Base-by-base conservation (phyloP, 92 coral and sea anemone species). In the Blastomussa wellsi region DNA sequence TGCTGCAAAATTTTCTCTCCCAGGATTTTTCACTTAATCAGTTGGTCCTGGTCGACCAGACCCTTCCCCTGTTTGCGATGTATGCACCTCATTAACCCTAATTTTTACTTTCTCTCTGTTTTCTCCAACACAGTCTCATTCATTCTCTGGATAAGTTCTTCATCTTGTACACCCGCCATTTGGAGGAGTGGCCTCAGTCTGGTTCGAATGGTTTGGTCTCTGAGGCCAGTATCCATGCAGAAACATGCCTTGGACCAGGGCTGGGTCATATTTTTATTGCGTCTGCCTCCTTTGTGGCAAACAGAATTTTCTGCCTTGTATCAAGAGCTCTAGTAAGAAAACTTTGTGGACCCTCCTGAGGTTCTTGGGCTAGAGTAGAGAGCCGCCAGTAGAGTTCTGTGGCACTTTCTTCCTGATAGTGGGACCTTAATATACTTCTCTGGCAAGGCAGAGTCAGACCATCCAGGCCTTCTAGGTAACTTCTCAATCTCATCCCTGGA, bases 101-200 rank as follows among this genome's bases (percentile, higher is more conserved):
- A 5, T 19, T 51, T 76, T 47, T 44, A 76, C 29, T 52, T 76
- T 36, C 91, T 74, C 51, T 93, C 91, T n/a, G 48, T 82, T 80
- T 93, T 91, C n/a, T 90, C 86, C 33, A 86, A 83, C 2, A 86
- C 90, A 9, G 90, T 87, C 3, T 5, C 82, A 76, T 85, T 93
- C 57, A 86, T 44, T 74, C 74, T 62, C 57, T 90, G 84, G 12
- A 77, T 79, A 5, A 81, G 32, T 22, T 38, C 48, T 64, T 86
- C 84, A 67, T 90, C 90, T 4, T 79, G 65, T 15, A 86, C 87
- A 24, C 51, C 82, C 13, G 75, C 48, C 17, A 72, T 85, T 77
- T 89, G 67, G 29, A 93, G 81, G 67, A 73, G 72, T 17, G 86
- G 91, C 17, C 94, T 78, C 5, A 83, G 13, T 66, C 89, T 90